phyloP scores from a whole-genome alignment of 1,140 invertebrate genomes.

The Eupristina koningsbergeri region DNA sequence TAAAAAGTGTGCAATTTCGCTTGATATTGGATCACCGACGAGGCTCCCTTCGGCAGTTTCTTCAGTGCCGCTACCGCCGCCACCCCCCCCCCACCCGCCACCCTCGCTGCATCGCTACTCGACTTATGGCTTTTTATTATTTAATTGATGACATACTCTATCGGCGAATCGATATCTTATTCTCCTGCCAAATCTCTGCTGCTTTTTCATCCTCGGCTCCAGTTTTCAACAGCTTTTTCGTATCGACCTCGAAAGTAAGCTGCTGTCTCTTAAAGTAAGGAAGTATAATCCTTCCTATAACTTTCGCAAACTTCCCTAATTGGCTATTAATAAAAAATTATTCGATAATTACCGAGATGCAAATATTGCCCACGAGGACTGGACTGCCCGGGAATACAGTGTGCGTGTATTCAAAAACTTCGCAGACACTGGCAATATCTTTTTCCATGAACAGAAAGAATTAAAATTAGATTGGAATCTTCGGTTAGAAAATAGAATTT shows the following conservation, averaged over 20 bases:
- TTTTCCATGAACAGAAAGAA: neutral
- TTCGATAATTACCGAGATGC: neutral
- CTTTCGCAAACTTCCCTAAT: too few relatives aligned
- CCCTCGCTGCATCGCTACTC: neutral
- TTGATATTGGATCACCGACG: neutral
- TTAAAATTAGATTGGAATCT: neutral
- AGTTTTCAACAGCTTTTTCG: too few relatives aligned
- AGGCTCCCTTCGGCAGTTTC: neutral
- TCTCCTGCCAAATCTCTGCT: neutral
- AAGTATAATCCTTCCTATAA: too few relatives aligned
- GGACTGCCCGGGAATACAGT: too few relatives aligned
- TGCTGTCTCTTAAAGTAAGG: too few relatives aligned
- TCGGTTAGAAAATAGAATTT: neutral
- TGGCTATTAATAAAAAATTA: too few relatives aligned
- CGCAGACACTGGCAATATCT: neutral
- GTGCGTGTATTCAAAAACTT: too few relatives aligned
- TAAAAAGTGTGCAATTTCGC: neutral
- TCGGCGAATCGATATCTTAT: neutral
- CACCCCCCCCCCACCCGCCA: too few relatives aligned
- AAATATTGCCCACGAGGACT: neutral
- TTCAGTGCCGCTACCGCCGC: too few relatives aligned
- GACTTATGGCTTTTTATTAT: neutral
- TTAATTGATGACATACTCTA: constrained; percentile 1
- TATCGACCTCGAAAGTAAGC: too few relatives aligned
- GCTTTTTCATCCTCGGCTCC: neutral